Base-by-base conservation (phyloP, 2,888 invertebrate genomes). In the Notodonta dromedarius region DNA sequence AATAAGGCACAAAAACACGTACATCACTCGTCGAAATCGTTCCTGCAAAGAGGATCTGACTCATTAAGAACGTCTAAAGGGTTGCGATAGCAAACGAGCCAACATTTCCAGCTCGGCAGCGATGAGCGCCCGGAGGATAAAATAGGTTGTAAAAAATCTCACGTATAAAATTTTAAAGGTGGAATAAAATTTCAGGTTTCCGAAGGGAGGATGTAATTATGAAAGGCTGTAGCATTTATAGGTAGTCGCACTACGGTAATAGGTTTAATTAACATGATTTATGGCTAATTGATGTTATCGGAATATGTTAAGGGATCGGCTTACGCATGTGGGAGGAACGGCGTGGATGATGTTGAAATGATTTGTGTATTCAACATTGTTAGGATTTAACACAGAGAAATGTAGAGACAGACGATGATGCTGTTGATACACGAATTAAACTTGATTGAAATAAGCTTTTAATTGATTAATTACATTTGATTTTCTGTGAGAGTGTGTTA, bases 1-100 rank as follows among this genome's bases (percentile, higher is more conserved):
- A 73, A 74, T 76, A 73, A 73, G 64, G 69, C 48, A 64, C 63
- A 71, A 76, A 75, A 73, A 76, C 63, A 67, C 69, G 63, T 69
- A 53, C 63, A 65, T 62, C 39, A 51, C 32, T 57, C 35, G 50
- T 50, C 35, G 24, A 64, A 74, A 76, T 65, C 65, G 65, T 63
- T 71, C 39, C 64, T 52, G 46, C 48, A 58, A 61, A 69, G 59
- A 69, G 63, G 56, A 67, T 65, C 65, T 57, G 61, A 66, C 67
- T 76, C 76, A 71, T 74, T 76, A 71, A 59, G 67, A 64, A 40
- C 64, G 40, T 62, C 60, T 63, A 69, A 74, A 75, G 75, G 70
- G 71, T 75, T 74, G 61, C 69, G 65, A 58, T 63, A 54, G 57
- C 42, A 70, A 77, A 76, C 60, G 68, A 65, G 65, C 58, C 54